Percentiles rank a stretch among this genome's conserved stretches.
These are phyloP conservation scores for Nerophis lumbriciformis DNA, from an alignment of 2,113 vertebrate genomes.

Conservation along the genomic window DNA sequence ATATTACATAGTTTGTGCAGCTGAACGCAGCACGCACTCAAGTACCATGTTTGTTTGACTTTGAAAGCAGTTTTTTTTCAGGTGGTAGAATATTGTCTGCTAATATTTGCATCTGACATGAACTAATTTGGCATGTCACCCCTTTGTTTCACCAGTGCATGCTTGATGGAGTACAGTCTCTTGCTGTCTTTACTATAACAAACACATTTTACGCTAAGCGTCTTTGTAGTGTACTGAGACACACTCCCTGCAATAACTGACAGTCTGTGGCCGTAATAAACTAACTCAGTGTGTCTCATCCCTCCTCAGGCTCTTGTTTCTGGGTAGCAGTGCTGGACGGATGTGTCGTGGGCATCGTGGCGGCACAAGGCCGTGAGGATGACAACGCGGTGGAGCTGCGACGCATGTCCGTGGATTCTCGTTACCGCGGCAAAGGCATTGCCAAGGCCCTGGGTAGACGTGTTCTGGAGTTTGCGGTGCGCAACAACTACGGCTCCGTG, in stretches of 20 bases:
- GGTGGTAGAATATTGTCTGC: conserved; percentile 40
- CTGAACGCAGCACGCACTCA: too few species aligned
- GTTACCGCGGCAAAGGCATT: conserved; percentile 93
- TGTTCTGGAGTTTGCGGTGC: conserved; percentile 91
- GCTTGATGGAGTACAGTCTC: not conserved
- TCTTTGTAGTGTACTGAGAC: too few species aligned
- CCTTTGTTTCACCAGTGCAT: conserved; percentile 8
- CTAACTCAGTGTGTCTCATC: not conserved
- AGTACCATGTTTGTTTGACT: too few species aligned
- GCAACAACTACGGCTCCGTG: conserved; percentile 91
- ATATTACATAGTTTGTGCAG: conserved; percentile 13
- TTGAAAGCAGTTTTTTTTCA: not conserved
- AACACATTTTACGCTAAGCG: too few species aligned
- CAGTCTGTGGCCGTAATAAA: not conserved
- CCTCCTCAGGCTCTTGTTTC: conserved; percentile 86
- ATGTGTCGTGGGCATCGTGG: conserved; percentile 93
- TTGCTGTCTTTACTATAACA: too few species aligned
- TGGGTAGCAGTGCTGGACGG: conserved; percentile 94
- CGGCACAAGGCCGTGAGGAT: conserved; percentile 83
- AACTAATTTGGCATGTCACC: conserved; percentile 11
- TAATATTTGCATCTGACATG: conserved; percentile 18
- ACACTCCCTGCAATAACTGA: too few species aligned
- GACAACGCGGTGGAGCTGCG: conserved; percentile 92
- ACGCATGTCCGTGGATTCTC: conserved; percentile 97
- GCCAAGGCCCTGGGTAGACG: conserved; percentile 93